Percentiles rank a stretch among this genome's conserved stretches.
These are phyloP conservation scores for Poeciliopsis retropinna DNA, from an alignment of 2,113 vertebrate species.

Conservation along the genomic window DNA sequence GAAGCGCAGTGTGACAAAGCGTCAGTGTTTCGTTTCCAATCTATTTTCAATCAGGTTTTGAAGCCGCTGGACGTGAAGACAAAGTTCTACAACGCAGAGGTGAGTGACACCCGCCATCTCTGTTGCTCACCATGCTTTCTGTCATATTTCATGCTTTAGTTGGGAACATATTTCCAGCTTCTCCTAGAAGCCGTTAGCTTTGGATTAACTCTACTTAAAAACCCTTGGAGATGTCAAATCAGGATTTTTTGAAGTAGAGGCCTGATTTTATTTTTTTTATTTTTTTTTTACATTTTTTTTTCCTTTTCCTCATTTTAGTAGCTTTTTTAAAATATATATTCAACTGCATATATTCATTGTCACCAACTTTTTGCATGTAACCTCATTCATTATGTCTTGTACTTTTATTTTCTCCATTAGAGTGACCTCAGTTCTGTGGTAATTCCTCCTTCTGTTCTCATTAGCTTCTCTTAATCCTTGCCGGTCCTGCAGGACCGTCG, in stretches of 20 bases:
- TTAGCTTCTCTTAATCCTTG: slow-evolving; percentile 69
- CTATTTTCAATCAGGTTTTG: slow-evolving; percentile 91
- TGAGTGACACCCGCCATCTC: slow-evolving; percentile 63
- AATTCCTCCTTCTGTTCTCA: slow-evolving; percentile 92
- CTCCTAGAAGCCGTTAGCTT: slow-evolving; percentile 25
- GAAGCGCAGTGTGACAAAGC: slow-evolving; percentile 61
- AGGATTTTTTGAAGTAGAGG: slow-evolving; percentile 37
- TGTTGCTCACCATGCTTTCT: slow-evolving; percentile 16
- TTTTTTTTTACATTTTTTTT: background rate
- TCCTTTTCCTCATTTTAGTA: slow-evolving; percentile 39
- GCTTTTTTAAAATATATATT: slow-evolving; percentile 20
- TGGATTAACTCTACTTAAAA: slow-evolving; percentile 33
- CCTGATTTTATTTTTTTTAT: background rate
- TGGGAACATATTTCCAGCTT: slow-evolving; percentile 19
- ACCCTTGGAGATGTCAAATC: slow-evolving; percentile 4
- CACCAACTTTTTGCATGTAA: slow-evolving; percentile 93
- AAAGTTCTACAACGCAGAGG: slow-evolving; percentile 99
- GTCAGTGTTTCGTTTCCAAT: slow-evolving; percentile 73
- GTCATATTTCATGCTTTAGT: slow-evolving; percentile 39
- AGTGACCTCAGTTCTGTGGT: slow-evolving; percentile 99
- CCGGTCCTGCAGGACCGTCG: slow-evolving; percentile 37
- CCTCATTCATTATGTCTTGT: slow-evolving; percentile 92
- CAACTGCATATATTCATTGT: slow-evolving; percentile 65
- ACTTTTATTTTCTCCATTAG: slow-evolving; percentile 98
- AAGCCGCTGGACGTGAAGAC: slow-evolving; percentile 99